phyloP scores from a whole-genome alignment of 2,113 vertebrate genomes.

The Diadophis punctatus region DNA sequence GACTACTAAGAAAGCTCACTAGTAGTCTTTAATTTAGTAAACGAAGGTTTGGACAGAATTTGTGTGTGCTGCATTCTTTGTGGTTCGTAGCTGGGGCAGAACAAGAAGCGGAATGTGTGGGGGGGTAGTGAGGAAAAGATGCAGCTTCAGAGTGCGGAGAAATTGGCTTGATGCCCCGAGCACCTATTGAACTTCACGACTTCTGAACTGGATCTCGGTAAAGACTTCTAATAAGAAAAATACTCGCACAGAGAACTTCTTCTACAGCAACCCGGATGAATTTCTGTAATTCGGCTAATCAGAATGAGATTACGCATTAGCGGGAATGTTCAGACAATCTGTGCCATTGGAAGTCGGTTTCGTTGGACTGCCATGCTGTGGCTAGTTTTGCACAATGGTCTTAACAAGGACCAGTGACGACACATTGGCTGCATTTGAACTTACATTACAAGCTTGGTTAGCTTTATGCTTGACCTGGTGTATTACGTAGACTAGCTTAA shows the following conservation, averaged over 20 bases:
- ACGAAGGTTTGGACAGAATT: too few relatives aligned
- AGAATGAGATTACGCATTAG: neutral
- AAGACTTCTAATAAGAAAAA: neutral
- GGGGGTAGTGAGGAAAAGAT: neutral
- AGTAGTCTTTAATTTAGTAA: too few relatives aligned
- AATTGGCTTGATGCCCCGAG: neutral
- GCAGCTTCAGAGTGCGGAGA: neutral
- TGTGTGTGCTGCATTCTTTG: too few relatives aligned
- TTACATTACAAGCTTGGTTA: neutral
- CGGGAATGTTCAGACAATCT: neutral
- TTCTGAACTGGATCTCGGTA: neutral
- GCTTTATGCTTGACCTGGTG: neutral
- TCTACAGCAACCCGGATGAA: neutral
- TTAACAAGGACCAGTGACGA: neutral
- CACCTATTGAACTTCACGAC: neutral
- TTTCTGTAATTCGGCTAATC: neutral
- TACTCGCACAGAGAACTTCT: neutral
- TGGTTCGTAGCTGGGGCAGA: too few relatives aligned
- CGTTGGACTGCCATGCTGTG: neutral
- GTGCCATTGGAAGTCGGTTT: neutral
- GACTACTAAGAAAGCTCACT: too few relatives aligned
- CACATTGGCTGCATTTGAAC: neutral
- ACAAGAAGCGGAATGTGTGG: rapidly evolving
- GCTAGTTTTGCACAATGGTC: neutral
- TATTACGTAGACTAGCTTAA: neutral